A percentile compares a stretch with the other conserved stretches of the same genome.
Conservation (phyloP, 2,113 vertebrate species). For the Thunnus maccoyii region DNA sequence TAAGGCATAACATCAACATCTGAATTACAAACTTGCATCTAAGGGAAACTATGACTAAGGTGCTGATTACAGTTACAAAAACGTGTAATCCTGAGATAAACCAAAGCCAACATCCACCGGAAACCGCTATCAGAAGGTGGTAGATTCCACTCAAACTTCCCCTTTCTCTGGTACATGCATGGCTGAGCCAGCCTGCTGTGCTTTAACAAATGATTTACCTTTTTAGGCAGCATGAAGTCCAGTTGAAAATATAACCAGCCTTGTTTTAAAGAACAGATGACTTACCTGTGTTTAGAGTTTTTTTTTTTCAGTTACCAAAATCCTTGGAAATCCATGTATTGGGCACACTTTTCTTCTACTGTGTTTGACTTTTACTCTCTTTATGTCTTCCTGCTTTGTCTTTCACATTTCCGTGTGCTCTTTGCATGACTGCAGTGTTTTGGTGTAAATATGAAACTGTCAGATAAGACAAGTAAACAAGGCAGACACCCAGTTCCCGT, state of each 20-base stretch:
- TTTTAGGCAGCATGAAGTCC: neutral
- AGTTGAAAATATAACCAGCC: slow-evolving; percentile 4
- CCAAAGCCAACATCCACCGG: slow-evolving; percentile 7
- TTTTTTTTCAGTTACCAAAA: neutral
- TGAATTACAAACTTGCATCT: neutral
- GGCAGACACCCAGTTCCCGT: neutral
- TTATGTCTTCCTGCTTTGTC: slow-evolving; percentile 10
- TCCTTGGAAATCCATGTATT: neutral
- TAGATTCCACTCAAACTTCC: neutral
- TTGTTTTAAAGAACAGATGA: slow-evolving; percentile 2
- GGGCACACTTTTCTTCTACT: neutral
- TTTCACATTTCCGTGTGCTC: neutral
- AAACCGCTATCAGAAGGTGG: neutral
- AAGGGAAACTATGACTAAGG: no score
- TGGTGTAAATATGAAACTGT: slow-evolving; percentile 68
- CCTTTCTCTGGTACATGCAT: neutral
- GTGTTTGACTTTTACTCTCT: neutral
- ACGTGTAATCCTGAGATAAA: neutral
- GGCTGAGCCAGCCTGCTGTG: neutral
- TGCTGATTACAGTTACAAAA: neutral
- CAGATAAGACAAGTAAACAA: slow-evolving; percentile 22
- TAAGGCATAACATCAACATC: no score
- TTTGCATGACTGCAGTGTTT: slow-evolving; percentile 57
- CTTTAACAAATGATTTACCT: slow-evolving; percentile 40
- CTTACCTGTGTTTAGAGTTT: slow-evolving; percentile 39